Conservation (phyloP, 2,888 invertebrate species). For the Zaprionus bogoriensis region DNA sequence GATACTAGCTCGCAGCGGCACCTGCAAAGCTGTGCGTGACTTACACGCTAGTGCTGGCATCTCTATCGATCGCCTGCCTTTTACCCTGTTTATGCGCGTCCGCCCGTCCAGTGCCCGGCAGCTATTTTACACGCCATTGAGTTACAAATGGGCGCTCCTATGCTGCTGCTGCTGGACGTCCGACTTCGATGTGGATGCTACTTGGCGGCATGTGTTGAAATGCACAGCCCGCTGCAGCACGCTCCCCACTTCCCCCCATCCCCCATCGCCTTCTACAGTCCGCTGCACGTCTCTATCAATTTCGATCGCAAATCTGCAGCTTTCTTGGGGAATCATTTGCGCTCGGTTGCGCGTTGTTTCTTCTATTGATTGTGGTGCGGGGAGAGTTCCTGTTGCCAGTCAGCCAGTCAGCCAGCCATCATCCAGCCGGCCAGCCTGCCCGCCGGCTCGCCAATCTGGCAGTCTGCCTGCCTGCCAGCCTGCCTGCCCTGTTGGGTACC, state of each 20-base stretch:
- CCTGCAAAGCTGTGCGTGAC: background rate
- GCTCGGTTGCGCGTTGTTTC: conserved; percentile 50
- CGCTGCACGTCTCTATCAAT: conserved; percentile 53
- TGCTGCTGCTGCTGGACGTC: conserved; percentile 6
- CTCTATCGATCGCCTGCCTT: conserved; percentile 19
- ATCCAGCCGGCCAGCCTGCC: background rate
- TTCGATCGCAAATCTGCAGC: conserved; percentile 52
- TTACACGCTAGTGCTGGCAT: conserved; percentile 14
- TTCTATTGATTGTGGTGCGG: conserved; percentile 69
- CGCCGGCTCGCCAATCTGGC: too few species aligned
- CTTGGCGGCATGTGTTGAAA: conserved; percentile 59
- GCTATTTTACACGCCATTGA: conserved; percentile 76
- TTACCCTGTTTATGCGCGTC: conserved; percentile 19
- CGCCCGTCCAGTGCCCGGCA: conserved; percentile 53
- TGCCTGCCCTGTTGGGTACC: conserved; percentile 27
- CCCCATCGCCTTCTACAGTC: background rate
- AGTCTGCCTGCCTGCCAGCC: conserved; percentile 5
- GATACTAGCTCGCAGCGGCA: background rate
- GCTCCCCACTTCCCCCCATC: background rate
- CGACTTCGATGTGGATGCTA: conserved; percentile 14
- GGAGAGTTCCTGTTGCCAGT: conserved; percentile 22
- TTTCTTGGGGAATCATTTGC: conserved; percentile 51
- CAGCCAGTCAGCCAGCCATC: too few species aligned
- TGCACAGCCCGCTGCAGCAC: conserved; percentile 19
- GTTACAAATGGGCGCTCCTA: conserved; percentile 56